Conservation (phyloP, 2,797 vertebrate genomes). For the Xiphophorus birchmanni region DNA sequence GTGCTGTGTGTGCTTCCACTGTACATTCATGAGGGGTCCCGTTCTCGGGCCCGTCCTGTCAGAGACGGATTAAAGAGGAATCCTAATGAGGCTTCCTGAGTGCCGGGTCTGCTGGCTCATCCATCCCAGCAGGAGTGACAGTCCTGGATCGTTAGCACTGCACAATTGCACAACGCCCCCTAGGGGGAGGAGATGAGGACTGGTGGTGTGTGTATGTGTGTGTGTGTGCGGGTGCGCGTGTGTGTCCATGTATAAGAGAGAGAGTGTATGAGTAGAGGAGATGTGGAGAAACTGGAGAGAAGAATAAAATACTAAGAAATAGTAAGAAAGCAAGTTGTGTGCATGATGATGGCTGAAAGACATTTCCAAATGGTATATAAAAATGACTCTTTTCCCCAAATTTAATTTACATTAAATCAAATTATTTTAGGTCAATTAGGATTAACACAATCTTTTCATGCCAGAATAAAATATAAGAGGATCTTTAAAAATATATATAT, state of each 20-base stretch:
- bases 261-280: background rate
- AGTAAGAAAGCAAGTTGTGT: background rate
- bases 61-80: slow-evolving; percentile 96
- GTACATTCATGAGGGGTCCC: slow-evolving; percentile 70
- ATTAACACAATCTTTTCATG: background rate
- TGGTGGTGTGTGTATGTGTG: background rate
- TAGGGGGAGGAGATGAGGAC: slow-evolving; percentile 79
- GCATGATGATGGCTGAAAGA: background rate
- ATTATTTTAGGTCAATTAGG: background rate
- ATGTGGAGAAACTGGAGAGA: background rate
- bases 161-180: slow-evolving; percentile 94
- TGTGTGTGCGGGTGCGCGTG: slow-evolving; percentile 2
- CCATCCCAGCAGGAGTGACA: slow-evolving; percentile 88
- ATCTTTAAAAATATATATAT: background rate
- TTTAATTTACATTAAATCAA: background rate
- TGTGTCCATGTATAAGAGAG: background rate
- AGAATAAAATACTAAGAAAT: background rate
- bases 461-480: background rate
- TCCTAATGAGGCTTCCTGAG: slow-evolving; percentile 93
- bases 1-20: slow-evolving; percentile 18
- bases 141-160: slow-evolving; percentile 92
- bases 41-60: slow-evolving; percentile 85
- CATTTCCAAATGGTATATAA: background rate
- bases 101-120: slow-evolving; percentile 82
- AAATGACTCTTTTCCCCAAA: background rate